A percentile compares a stretch with the other conserved stretches of the same genome.
Conservation (phyloP, 1,140 invertebrate genomes). For the Leptinotarsa defecta region DNA sequence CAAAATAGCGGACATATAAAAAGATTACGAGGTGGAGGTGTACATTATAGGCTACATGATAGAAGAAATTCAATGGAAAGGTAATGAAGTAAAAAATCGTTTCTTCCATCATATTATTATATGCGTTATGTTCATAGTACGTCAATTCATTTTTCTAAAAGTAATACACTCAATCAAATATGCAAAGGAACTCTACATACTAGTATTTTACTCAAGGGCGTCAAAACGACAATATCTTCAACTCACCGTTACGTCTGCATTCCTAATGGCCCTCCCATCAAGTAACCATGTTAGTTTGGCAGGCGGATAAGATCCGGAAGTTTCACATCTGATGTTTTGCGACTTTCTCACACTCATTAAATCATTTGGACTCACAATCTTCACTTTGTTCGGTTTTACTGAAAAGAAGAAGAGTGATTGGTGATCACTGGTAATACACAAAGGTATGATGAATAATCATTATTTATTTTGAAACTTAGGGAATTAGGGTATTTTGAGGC, state of each 20-base stretch:
- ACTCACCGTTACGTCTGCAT: conserved; percentile 60
- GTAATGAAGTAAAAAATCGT: neutral
- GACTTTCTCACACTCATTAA: conserved; percentile 66
- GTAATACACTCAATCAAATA: too few relatives aligned
- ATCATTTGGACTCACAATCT: conserved; percentile 66
- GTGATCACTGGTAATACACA: too few relatives aligned
- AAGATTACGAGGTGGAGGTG: too few relatives aligned
- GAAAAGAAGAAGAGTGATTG: conserved; percentile 28
- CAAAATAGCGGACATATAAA: too few relatives aligned
- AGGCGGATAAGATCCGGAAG: conserved; percentile 74
- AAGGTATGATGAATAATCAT: too few relatives aligned
- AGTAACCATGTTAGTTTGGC: conserved; percentile 74
- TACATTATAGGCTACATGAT: too few relatives aligned
- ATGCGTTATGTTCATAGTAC: neutral
- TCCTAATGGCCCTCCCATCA: conserved; percentile 66
- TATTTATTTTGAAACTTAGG: too few relatives aligned
- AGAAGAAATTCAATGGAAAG: too few relatives aligned
- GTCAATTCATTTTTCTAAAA: too few relatives aligned
- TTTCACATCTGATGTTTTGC: conserved; percentile 69
- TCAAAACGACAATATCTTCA: neutral
- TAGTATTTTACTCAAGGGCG: too few relatives aligned
- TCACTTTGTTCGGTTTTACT: conserved; percentile 75
- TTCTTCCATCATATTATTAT: neutral
- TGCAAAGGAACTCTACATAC: too few relatives aligned
- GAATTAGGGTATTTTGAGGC: too few relatives aligned